Percentiles rank a stretch among this genome's conserved stretches.
These are phyloP conservation scores for Anaspis maculata DNA, from an alignment of 2,888 invertebrate species.

Conservation along the genomic window DNA sequence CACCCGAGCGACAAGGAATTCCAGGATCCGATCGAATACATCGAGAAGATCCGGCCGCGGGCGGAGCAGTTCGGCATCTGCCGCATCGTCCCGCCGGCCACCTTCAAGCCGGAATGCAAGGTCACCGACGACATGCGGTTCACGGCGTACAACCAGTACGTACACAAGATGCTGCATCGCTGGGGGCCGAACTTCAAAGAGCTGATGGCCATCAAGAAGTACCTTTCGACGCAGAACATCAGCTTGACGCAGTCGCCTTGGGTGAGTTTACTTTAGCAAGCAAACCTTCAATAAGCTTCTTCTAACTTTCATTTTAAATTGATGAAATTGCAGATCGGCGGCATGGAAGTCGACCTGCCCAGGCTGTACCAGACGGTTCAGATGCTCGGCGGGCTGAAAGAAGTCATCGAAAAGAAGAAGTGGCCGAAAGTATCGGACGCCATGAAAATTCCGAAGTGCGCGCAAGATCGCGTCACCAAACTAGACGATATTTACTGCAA, in stretches of 20 bases:
- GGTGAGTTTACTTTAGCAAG: conserved; percentile 46
- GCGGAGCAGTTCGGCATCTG: conserved; percentile 82
- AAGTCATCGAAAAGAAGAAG: conserved; percentile 78
- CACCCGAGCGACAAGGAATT: conserved; percentile 78
- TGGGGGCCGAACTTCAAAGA: conserved; percentile 87
- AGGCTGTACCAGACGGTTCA: conserved; percentile 80
- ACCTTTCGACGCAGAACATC: conserved; percentile 69
- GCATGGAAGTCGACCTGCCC: conserved; percentile 84
- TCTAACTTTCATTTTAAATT: not conserved
- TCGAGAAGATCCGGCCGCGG: conserved; percentile 65
- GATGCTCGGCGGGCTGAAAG: conserved; percentile 74
- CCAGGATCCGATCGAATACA: conserved; percentile 76
- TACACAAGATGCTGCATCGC: conserved; percentile 76
- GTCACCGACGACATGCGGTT: conserved; percentile 80
- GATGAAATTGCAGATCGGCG: conserved; percentile 58
- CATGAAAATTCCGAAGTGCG: conserved; percentile 75
- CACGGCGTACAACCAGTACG: conserved; percentile 81
- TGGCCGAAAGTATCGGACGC: conserved; percentile 84
- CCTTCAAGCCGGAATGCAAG: conserved; percentile 73
- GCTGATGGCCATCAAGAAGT: conserved; percentile 74
- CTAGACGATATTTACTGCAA: conserved; percentile 86
- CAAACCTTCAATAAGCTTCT: not conserved
- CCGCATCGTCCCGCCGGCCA: conserved; percentile 71
- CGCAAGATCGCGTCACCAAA: conserved; percentile 71
- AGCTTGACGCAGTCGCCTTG: conserved; percentile 67